Base-by-base conservation (phyloP, 2,113 vertebrate species). In the Sitta europaea region DNA sequence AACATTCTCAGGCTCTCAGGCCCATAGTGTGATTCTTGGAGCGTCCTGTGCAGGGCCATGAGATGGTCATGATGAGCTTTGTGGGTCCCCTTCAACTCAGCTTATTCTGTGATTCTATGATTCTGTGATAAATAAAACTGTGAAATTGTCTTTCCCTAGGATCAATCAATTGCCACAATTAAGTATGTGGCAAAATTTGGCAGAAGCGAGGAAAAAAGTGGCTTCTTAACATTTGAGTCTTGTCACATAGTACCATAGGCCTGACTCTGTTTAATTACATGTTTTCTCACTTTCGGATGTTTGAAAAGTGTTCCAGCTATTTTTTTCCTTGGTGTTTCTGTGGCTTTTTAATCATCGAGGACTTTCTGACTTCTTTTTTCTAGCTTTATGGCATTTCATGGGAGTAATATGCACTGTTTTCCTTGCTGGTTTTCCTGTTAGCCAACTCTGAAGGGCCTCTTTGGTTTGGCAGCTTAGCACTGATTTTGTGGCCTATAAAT, bases 361-460 rank as follows among this genome's bases (percentile, higher is more conserved):
- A 68, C 57, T 92, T 96, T 97, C 85, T 70, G 59, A 82, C 50
- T 76, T 85, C 5, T 77, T 85, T 88, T 94, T 86, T 92, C 74
- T 82, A 82, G 65, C 93, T 97, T 85, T 92, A 92, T 96, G 45
- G 73, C 91, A 42, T 92, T 92, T 92, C 61, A 55, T 86, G 84
- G 93, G 78, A 96, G 91, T 68, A 87, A 67, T 42, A 80, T 45
- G 68, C 58, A 57, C 75, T 95, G 86, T 95, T 97, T 96, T 96
- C 51, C 89, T 97, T 94, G 53, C 14, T 94, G 76, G 35, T 91
- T 97, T 97, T 98, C 92, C 95, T 96, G 92, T 95, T 92, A 96
- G 92, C 88, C 73, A 95, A 55, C 78, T 78, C 80, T 67, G 51
- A 94, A 72, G 40, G 93, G 82, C 92, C 91, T 96, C 92, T 72